These are phyloP conservation scores for Alca torda DNA, from an alignment of 2,797 vertebrate species.

Conservation along the genomic window DNA sequence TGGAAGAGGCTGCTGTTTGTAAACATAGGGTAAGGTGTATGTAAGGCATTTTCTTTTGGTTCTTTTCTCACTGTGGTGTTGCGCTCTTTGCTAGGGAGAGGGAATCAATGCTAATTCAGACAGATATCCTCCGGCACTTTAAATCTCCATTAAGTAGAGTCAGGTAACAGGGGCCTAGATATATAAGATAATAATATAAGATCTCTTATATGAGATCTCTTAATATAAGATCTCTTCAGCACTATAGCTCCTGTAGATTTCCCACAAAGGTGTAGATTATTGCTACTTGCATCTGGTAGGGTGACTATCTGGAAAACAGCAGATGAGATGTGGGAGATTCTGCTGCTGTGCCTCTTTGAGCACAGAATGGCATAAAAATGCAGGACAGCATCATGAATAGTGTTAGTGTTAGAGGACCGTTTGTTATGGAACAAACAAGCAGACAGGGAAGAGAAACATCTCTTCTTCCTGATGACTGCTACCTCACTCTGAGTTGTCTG, in stretches of 20 bases:
- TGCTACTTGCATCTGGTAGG: background rate
- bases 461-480: background rate
- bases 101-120: background rate
- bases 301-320: background rate
- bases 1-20: background rate
- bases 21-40: background rate
- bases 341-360: background rate
- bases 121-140: background rate
- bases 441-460: background rate
- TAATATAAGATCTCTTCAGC: background rate
- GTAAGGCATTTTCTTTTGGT: background rate
- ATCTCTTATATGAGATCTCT: background rate
- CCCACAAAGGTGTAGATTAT: background rate
- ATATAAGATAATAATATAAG: background rate
- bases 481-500: background rate
- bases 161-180: background rate
- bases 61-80: background rate
- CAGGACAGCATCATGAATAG: background rate
- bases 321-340: background rate
- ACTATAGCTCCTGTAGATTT: background rate
- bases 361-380: background rate
- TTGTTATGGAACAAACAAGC: background rate
- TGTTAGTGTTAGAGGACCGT: background rate
- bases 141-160: background rate
- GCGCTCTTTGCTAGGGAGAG: background rate